These are phyloP conservation scores for Lepus oiostolus DNA, from an alignment of 2,797 vertebrate genomes.

Conservation along the genomic window DNA sequence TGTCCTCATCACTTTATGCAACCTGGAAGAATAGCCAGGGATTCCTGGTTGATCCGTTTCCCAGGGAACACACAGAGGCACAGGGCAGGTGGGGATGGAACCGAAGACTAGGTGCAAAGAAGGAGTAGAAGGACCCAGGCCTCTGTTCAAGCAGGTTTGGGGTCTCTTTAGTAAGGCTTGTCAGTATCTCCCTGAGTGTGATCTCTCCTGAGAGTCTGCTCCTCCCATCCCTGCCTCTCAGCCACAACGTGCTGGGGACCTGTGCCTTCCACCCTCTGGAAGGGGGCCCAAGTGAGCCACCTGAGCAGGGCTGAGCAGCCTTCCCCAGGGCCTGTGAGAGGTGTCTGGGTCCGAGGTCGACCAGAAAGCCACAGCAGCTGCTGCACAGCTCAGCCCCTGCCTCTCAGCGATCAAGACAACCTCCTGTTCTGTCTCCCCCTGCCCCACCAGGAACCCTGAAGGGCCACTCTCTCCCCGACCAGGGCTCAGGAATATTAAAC, in stretches of 20 bases:
- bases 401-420: not conserved
- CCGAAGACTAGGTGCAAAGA: not conserved
- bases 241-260: not conserved
- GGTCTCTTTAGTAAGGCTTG: not conserved
- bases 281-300: not conserved
- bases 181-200: rapidly evolving
- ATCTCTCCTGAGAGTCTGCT: not conserved
- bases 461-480: not conserved
- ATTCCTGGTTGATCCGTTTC: not conserved
- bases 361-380: not conserved
- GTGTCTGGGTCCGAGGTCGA: not conserved
- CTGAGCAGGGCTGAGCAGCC: not conserved
- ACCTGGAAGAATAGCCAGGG: not conserved
- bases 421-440: too few species aligned
- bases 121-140: not conserved
- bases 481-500: not conserved
- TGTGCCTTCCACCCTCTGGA: not conserved
- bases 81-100: not conserved
- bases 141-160: too few species aligned
- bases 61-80: not conserved
- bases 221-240: not conserved
- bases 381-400: too few species aligned
- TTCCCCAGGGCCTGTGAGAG: not conserved
- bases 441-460: not conserved
- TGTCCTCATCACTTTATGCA: not conserved